Evolutionary conservation across 2,888 invertebrate genomes (phyloP).

Genomic region (Gibbula magus): DNA sequence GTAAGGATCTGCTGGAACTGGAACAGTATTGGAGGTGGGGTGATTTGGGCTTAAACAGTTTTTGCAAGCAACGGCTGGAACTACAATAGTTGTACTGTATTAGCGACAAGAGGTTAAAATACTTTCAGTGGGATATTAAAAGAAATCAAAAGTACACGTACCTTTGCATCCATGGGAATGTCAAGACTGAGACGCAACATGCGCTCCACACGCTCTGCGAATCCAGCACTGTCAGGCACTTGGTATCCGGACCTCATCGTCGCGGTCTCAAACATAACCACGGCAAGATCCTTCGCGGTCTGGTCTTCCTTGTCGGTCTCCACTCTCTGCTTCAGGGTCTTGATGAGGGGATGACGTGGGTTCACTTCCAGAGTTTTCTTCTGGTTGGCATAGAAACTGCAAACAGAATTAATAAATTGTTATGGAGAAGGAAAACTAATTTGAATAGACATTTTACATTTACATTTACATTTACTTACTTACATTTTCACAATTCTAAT

Average conservation of each 20-base stretch:
- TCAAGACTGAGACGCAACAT: constrained; percentile 83
- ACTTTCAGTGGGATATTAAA: too few relatives aligned
- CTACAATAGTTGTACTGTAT: too few relatives aligned
- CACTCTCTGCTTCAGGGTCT: constrained; percentile 90
- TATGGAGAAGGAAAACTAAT: too few relatives aligned
- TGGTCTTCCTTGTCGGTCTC: constrained; percentile 84
- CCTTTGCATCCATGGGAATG: constrained; percentile 81
- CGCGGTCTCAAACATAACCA: constrained; percentile 85
- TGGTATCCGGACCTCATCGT: constrained; percentile 95
- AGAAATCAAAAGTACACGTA: constrained; percentile 49
- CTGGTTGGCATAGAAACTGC: constrained; percentile 72
- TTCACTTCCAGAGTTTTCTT: constrained; percentile 98
- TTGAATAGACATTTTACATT: too few relatives aligned
- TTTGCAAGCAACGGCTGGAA: too few relatives aligned
- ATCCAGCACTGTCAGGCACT: constrained; percentile 89
- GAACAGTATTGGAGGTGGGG: too few relatives aligned
- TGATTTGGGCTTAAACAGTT: too few relatives aligned
- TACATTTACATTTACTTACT: too few relatives aligned
- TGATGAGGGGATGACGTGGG: constrained; percentile 95
- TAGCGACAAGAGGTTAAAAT: too few relatives aligned
- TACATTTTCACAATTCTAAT: too few relatives aligned
- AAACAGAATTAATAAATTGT: constrained; percentile 38
- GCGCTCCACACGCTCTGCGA: constrained; percentile 91
- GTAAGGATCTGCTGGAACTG: too few relatives aligned
- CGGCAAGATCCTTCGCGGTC: constrained; percentile 87